phyloP scores from a whole-genome alignment of 2,113 vertebrate genomes.

The Dicrurus megarhynchus region DNA sequence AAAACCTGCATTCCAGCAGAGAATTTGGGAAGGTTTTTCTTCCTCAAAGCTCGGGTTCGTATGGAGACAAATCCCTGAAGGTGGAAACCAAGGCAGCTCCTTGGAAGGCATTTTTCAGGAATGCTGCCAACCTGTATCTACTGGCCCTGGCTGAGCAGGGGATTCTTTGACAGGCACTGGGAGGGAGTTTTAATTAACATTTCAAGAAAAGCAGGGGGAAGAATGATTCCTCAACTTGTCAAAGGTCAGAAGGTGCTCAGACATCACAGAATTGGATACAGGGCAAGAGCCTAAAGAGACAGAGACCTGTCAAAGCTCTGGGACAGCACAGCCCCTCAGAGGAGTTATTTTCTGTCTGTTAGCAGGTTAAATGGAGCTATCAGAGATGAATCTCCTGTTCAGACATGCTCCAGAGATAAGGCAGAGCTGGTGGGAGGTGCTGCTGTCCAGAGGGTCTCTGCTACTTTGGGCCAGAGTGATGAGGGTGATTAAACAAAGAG shows the following conservation, averaged over 20 bases:
- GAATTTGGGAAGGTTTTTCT: background rate
- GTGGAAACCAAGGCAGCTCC: background rate
- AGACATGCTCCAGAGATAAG: background rate
- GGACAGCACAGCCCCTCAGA: background rate
- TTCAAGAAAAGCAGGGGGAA: background rate
- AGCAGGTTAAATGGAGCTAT: background rate
- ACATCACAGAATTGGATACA: background rate
- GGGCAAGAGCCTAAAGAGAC: background rate
- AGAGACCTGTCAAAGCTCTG: slow-evolving; percentile 22
- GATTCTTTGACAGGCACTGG: background rate
- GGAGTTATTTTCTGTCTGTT: slow-evolving; percentile 26
- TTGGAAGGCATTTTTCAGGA: slow-evolving; percentile 13
- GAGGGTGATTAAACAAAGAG: background rate
- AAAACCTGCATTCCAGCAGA: background rate
- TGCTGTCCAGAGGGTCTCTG: background rate
- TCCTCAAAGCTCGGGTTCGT: background rate
- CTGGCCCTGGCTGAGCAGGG: slow-evolving; percentile 16
- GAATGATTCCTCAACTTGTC: background rate
- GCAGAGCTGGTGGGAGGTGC: background rate
- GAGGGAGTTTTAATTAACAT: slow-evolving; percentile 41
- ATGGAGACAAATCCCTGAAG: background rate
- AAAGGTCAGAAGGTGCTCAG: slow-evolving; percentile 27
- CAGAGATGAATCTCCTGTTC: background rate
- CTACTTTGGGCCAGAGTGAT: background rate
- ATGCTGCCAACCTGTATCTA: slow-evolving; percentile 58